Percentiles rank a stretch among this genome's conserved stretches.
These are phyloP conservation scores for Triplophysa yarkandensis DNA, from an alignment of 2,797 vertebrate genomes.

Conservation along the genomic window DNA sequence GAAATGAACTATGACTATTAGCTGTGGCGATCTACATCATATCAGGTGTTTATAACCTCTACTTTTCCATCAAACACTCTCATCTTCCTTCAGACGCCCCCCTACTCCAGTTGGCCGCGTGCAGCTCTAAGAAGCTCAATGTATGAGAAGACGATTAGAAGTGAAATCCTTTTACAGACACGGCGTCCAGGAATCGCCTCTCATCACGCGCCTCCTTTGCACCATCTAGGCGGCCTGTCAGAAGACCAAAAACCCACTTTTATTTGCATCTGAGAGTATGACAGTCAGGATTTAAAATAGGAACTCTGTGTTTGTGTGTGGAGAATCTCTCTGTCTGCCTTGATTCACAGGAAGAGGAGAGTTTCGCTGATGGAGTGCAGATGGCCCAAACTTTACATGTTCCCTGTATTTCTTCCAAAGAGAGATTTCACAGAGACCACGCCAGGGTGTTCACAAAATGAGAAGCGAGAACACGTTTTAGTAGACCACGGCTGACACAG, in stretches of 20 bases:
- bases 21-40: not conserved
- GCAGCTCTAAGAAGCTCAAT: constrained; percentile 13
- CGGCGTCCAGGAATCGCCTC: constrained; percentile 27
- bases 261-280: not conserved
- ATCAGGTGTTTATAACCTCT: not conserved
- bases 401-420: constrained; percentile 44
- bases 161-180: constrained; percentile 47
- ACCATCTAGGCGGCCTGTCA: constrained; percentile 23
- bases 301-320: constrained; percentile 20
- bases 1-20: not conserved
- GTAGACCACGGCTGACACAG: constrained; percentile 8
- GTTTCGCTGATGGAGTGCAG: constrained; percentile 42
- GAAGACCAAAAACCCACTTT: constrained; percentile 17
- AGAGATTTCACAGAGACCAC: constrained; percentile 30
- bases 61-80: not conserved
- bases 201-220: not conserved
- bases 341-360: constrained; percentile 28
- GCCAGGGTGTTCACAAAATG: constrained; percentile 12
- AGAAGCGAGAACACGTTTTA: constrained; percentile 22
- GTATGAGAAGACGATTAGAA: constrained; percentile 39
- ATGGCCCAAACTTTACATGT: constrained; percentile 42
- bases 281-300: constrained; percentile 15
- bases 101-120: constrained; percentile 1
- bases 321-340: constrained; percentile 8
- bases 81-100: not conserved